These are phyloP conservation scores for Homalodisca vitripennis DNA, from an alignment of 1,140 invertebrate genomes.

Conservation along the genomic window DNA sequence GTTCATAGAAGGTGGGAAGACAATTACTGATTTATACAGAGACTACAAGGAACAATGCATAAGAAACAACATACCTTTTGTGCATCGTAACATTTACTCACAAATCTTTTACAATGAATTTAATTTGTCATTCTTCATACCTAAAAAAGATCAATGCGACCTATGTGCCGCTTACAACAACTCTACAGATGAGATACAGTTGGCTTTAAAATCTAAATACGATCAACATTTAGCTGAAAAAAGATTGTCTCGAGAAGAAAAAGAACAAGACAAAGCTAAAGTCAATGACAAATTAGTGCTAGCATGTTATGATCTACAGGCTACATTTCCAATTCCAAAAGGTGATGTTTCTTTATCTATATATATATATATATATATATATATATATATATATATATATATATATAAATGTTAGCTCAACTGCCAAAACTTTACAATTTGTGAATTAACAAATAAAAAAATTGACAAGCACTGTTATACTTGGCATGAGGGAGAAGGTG, in stretches of 20 bases:
- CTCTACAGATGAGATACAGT: not conserved
- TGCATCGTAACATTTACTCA: constrained; percentile 9
- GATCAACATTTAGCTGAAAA: constrained; percentile 20
- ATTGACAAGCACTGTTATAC: constrained; percentile 45
- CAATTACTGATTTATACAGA: constrained; percentile 30
- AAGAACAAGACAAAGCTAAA: constrained; percentile 16
- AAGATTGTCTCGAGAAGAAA: not conserved
- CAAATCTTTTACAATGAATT: constrained; percentile 27
- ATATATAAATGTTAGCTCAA: constrained; percentile 42
- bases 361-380: no score
- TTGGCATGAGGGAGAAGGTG: constrained; percentile 50
- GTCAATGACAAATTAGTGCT: not conserved
- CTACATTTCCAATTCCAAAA: constrained; percentile 9
- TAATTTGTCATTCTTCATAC: constrained; percentile 25
- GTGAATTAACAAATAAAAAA: constrained; percentile 33
- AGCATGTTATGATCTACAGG: constrained; percentile 25
- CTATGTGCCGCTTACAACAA: constrained; percentile 16
- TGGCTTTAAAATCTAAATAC: not conserved
- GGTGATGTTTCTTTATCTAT: constrained; percentile 36
- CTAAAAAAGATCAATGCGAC: constrained; percentile 39
- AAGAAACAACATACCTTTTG: constrained; percentile 30
- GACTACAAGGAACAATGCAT: constrained; percentile 31
- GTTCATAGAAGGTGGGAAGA: constrained; percentile 35
- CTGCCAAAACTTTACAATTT: constrained; percentile 41
- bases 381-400: no score